Conservation (phyloP, 92 coral and sea anemone species). For the Hydrozoanthus gracilis region DNA sequence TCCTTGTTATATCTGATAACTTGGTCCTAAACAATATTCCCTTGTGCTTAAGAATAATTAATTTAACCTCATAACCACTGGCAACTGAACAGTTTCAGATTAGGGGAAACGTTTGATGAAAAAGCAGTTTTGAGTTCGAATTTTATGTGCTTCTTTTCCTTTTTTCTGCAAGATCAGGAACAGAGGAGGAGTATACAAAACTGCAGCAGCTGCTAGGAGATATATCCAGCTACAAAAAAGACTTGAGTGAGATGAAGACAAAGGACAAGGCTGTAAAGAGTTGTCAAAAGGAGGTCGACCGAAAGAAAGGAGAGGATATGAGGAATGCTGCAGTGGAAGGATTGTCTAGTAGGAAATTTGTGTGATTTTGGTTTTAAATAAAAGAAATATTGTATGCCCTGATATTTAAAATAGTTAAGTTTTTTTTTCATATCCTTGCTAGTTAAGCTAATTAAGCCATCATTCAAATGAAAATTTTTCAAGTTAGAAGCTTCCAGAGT, state of each 20-base stretch:
- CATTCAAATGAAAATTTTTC: neutral
- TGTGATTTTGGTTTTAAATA: constrained; percentile 53
- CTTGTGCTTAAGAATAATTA: neutral
- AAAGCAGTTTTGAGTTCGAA: constrained; percentile 5
- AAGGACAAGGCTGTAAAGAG: constrained; percentile 58
- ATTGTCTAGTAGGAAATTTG: constrained; percentile 55
- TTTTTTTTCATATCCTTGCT: constrained; percentile 38
- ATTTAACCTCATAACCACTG: constrained; percentile 5
- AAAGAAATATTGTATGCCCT: constrained; percentile 40
- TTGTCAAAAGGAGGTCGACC: constrained; percentile 51
- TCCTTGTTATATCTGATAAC: constrained; percentile 5
- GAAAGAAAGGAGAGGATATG: constrained; percentile 67
- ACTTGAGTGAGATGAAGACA: constrained; percentile 57
- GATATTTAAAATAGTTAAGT: constrained; percentile 55
- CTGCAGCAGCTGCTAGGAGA: constrained; percentile 63
- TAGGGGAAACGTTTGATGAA: neutral
- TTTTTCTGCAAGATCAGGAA: constrained; percentile 60
- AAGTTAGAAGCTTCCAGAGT: neutral
- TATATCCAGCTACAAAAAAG: constrained; percentile 57
- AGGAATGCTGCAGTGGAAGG: constrained; percentile 71
- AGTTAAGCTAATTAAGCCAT: constrained; percentile 1
- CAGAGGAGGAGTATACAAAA: constrained; percentile 70
- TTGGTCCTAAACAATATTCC: constrained; percentile 5
- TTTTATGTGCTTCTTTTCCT: no score
- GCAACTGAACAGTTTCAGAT: neutral